Evolutionary conservation across 2,888 invertebrate genomes (phyloP), one percentile per base, ranked within the genome.

Genomic region (Drosophila leonis): DNA sequence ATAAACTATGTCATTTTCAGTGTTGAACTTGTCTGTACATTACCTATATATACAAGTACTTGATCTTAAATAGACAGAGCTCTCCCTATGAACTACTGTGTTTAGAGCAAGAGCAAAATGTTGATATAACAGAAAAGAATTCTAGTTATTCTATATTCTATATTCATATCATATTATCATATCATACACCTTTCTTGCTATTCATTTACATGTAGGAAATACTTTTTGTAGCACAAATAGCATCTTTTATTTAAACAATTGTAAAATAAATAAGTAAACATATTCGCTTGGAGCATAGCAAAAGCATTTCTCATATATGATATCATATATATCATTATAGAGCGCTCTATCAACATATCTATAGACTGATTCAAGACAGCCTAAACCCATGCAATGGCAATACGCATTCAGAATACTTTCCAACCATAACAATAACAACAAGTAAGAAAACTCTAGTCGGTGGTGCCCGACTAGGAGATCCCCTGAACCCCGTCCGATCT

Each of bases 321-420:
- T n/a, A 18, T 18, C 39, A 41, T 18, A 9, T 18, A 9, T n/a
- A n/a, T n/a, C n/a, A n/a, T 9, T n/a, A 39, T 35, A 39, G 39
- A n/a, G 4, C n/a, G 9, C 18, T 18, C 10, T n/a, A 41, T 41
- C 39, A n/a, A n/a, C 15, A 37, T 31, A 31, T 1, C 29, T 31
- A 31, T n/a, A 8, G 7, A 39, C n/a, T 8, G 41, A 10, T 41
- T 13, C 42, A 5, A 24, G 20, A 13, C 20, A 24, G 42, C n/a
- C n/a, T 18, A 20, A 20, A 20, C 4, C 42, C 20, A 24, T 44
- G 44, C n/a, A 31, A 31, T 8, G 31, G 18, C 33, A 18, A 33
- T 33, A 49, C 20, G 6, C 54, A 48, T 12, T 24, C 15, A 48
- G n/a, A 51, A 55, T 54, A 33, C 33, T 51, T 56, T 56, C n/a